Base-by-base conservation (phyloP, 2,113 vertebrate species). In the Climacteris rufus region DNA sequence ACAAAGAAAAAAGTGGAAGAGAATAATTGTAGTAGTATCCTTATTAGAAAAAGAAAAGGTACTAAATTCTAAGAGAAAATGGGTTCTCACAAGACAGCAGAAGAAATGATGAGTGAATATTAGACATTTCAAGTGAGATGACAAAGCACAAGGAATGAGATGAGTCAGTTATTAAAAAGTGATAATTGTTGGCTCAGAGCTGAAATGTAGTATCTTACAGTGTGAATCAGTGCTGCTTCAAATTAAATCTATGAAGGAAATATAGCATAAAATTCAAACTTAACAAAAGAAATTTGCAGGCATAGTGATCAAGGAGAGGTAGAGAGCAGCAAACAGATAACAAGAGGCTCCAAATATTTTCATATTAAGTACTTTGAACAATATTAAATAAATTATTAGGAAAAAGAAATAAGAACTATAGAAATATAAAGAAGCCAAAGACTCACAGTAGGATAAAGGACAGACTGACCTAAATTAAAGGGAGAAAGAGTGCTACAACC, bases 401-500 rank as follows among this genome's bases (percentile, higher is more conserved):
- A 64, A 87, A 63, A 37, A 0, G 4, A 65, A 89, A 81, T 30
- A 0, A 64, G 54, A 82, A 75, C 1, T 49, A 10, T 47, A 5
- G 52, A 65, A 22, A 60, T 20, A 3, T 6, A 56, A 72, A 52
- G 18, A 65, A 92, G 5, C 2, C 35, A 57, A 76, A 90, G 1
- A 2, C 6, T 61, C 3, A 35, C 2, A 24, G 27, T 63, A 78
- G 7, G 3, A 42, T 57, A 50, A 83, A 61, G 66, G 3, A 56
- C 24, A 53, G 5, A 2, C 9, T 50, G 12, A 17, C 4, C 22
- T 64, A 52, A 53, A 64, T 28, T 47, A 61, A 83, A 87, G 17
- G 0, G 1, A 70, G 25, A 84, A 70, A 4, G 3, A 13, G 2
- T 25, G 14, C 10, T 28, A 12, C 0, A 0, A 13, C 10, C 22